A percentile compares a stretch with the other conserved stretches of the same genome.
These are phyloP conservation scores for Lamproptera curius DNA, from an alignment of 2,888 invertebrate genomes.

Conservation along the genomic window DNA sequence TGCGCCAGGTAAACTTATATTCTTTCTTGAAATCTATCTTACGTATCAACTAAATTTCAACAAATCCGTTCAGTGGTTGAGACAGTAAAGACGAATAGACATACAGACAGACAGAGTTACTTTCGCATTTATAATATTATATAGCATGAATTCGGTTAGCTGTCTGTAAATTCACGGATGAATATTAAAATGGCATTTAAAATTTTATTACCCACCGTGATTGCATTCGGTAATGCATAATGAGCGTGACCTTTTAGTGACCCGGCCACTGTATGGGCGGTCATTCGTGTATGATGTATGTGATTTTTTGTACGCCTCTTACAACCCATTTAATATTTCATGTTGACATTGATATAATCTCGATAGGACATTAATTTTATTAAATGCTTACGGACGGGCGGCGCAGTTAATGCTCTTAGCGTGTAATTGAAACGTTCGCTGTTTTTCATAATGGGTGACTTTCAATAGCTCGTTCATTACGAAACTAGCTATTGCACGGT, in stretches of 20 bases:
- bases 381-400: conserved; percentile 6
- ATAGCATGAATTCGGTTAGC: too few species aligned
- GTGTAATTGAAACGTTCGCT: background rate
- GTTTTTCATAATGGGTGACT: background rate
- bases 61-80: too few species aligned
- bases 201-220: background rate
- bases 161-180: conserved; percentile 12
- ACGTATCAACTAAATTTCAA: too few species aligned
- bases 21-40: too few species aligned
- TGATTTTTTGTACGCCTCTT: conserved; percentile 55
- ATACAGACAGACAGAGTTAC: too few species aligned
- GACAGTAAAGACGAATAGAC: too few species aligned
- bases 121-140: too few species aligned
- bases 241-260: conserved; percentile 46
- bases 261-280: conserved; percentile 37
- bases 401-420: conserved; percentile 2
- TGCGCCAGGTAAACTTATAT: too few species aligned
- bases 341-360: conserved; percentile 34
- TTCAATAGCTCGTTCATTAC: too few species aligned
- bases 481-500: too few species aligned
- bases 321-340: conserved; percentile 50
- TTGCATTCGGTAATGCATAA: conserved; percentile 38
- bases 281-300: conserved; percentile 66
- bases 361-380: conserved; percentile 17
- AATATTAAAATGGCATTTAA: conserved; percentile 4